Evolutionary conservation across 2,888 invertebrate species (phyloP), one percentile per base, ranked within the genome.

Genomic region (Sericinus montela): DNA sequence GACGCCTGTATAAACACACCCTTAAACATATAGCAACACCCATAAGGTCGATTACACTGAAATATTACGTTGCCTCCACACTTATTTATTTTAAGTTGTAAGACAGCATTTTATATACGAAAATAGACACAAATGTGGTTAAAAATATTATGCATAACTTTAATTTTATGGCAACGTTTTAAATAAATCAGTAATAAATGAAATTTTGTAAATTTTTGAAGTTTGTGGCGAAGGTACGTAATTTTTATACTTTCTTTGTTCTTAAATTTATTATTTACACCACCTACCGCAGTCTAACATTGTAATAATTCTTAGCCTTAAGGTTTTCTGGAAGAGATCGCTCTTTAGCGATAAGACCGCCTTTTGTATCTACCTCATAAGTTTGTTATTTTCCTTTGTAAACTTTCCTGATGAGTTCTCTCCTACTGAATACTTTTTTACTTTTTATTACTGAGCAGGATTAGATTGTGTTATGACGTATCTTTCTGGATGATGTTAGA

Each of bases 361-460:
- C n/a, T n/a, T n/a, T n/a, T n/a, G n/a, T n/a, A n/a, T n/a, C n/a
- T n/a, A n/a, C n/a, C n/a, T n/a, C n/a, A n/a, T 5, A 5, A 23
- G 6, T 23, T 23, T n/a, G 6, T 25, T 1, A 11, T 16, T 3
- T 28, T 10, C 34, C 29, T 19, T 25, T 25, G 76, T 76, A 82
- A 84, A 75, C 83, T 82, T 80, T 65, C 69, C 73, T 77, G 80
- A 83, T 80, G 83, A 87, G 80, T 77, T 81, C 74, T 69, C 67
- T 69, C 68, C 68, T 62, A 72, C 66, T 78, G 76, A 83, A 86
- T 83, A 83, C 80, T 83, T 83, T 77, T 78, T 75, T 74, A n/a
- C 76, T 76, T 80, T 83, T 85, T 85, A 85, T 78, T 77, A 63
- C 75, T 61, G 50, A 56, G 59, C 62, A 66, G 73, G 74, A 80